Percentiles rank a stretch among this genome's conserved stretches.
These are phyloP conservation scores for Psittacula derbiana DNA, from an alignment of 2,797 vertebrate genomes.

Conservation along the genomic window DNA sequence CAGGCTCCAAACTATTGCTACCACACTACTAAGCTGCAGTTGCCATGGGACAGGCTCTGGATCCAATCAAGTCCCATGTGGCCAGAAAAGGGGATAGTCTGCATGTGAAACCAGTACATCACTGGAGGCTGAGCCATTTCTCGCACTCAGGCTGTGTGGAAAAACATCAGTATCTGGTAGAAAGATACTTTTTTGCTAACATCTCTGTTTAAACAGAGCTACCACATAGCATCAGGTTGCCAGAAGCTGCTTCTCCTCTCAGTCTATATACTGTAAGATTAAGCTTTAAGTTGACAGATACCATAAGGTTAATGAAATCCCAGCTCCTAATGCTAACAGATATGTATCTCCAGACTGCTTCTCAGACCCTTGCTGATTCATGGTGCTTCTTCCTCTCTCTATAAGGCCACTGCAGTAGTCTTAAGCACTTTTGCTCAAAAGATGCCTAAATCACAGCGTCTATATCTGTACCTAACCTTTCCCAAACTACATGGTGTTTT, in stretches of 20 bases:
- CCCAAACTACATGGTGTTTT: fast-evolving
- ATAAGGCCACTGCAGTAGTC: neutral
- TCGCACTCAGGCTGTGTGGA: neutral
- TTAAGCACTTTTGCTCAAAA: neutral
- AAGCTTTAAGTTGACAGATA: neutral
- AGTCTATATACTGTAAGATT: neutral
- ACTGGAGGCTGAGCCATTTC: neutral
- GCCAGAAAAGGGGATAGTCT: neutral
- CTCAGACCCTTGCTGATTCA: neutral
- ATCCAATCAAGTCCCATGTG: neutral
- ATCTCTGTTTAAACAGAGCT: neutral
- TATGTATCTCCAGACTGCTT: neutral
- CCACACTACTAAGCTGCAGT: neutral
- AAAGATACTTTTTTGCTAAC: neutral
- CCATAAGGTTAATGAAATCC: neutral
- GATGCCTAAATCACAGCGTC: neutral
- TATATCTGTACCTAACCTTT: neutral
- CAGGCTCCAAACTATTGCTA: neutral
- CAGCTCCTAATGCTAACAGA: neutral
- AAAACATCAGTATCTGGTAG: neutral
- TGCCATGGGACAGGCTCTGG: neutral
- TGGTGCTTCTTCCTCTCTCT: neutral
- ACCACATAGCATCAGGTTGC: neutral
- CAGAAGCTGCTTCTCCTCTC: neutral
- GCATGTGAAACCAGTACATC: neutral